A percentile compares a stretch with the other conserved stretches of the same genome.
phyloP scores from a whole-genome alignment of 2,888 invertebrate genomes.

The Athrips mouffetella region DNA sequence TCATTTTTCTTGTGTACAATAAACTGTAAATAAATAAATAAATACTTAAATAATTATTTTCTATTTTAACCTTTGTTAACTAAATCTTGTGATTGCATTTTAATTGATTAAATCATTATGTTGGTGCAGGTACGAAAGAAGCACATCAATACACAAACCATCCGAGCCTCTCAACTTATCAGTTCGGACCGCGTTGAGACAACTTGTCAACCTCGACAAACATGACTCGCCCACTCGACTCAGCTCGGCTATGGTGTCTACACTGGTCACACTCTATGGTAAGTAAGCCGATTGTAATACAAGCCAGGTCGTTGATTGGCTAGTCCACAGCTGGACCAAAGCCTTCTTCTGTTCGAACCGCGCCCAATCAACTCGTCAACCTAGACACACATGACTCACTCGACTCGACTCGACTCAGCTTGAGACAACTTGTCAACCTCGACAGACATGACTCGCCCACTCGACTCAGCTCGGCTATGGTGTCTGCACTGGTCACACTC shows the following conservation, averaged over 20 bases:
- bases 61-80: too few relatives aligned
- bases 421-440: too few relatives aligned
- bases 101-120: too few relatives aligned
- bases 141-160: conserved; percentile 35
- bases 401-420: too few relatives aligned
- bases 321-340: neutral
- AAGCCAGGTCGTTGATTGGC: neutral
- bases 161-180: conserved; percentile 36
- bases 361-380: too few relatives aligned
- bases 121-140: conserved; percentile 51
- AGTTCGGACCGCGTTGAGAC: conserved; percentile 42
- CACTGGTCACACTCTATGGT: conserved; percentile 73
- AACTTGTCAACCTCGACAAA: conserved; percentile 61
- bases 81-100: too few relatives aligned
- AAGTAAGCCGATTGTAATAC: conserved; percentile 20
- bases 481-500: conserved; percentile 62
- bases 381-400: too few relatives aligned
- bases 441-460: too few relatives aligned
- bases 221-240: conserved; percentile 58
- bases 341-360: too few relatives aligned
- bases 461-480: conserved; percentile 60
- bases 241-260: conserved; percentile 62
- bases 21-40: too few relatives aligned
- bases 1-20: too few relatives aligned
- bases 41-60: too few relatives aligned